A percentile compares a stretch with the other conserved stretches of the same genome.
Conservation (phyloP, 2,888 invertebrate genomes). For the Nasonia oneida region DNA sequence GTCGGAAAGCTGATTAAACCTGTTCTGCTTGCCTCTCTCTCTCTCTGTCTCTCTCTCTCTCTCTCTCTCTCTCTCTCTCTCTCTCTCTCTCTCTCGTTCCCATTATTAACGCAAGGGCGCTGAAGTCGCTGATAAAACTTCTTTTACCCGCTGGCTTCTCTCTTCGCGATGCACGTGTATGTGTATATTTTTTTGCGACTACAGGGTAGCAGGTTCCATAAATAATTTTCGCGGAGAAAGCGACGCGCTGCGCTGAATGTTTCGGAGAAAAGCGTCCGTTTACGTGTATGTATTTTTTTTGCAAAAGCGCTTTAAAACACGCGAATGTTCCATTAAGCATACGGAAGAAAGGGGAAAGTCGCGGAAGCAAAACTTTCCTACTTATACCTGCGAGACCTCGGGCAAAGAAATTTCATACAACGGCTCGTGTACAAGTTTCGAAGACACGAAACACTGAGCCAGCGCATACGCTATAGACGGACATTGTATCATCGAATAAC, state of each 20-base stretch:
- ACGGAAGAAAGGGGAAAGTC: neutral
- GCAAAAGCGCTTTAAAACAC: neutral
- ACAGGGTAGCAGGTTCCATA: neutral
- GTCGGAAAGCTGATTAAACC: neutral
- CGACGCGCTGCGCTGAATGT: neutral
- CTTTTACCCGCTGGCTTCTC: neutral
- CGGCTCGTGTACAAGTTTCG: neutral
- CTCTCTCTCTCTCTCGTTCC: neutral
- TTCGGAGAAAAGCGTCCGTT: neutral
- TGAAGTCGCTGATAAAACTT: neutral
- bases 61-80: too few species aligned
- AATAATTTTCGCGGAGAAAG: conserved; percentile 1
- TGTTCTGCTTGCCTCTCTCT: neutral
- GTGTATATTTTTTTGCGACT: neutral
- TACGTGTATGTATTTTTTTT: neutral
- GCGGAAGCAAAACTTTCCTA: neutral
- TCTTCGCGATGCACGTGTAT: neutral
- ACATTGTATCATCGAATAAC: too few species aligned
- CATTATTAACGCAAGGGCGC: neutral
- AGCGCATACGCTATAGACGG: too few species aligned
- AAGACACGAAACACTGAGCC: too few species aligned
- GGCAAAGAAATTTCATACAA: neutral
- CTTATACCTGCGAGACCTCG: neutral
- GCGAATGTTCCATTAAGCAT: neutral
- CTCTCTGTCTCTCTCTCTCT: neutral